A percentile compares a stretch with the other conserved stretches of the same genome.
Evolutionary conservation across 2,797 vertebrate species (phyloP).

Genomic region (Bucorvus abyssinicus): DNA sequence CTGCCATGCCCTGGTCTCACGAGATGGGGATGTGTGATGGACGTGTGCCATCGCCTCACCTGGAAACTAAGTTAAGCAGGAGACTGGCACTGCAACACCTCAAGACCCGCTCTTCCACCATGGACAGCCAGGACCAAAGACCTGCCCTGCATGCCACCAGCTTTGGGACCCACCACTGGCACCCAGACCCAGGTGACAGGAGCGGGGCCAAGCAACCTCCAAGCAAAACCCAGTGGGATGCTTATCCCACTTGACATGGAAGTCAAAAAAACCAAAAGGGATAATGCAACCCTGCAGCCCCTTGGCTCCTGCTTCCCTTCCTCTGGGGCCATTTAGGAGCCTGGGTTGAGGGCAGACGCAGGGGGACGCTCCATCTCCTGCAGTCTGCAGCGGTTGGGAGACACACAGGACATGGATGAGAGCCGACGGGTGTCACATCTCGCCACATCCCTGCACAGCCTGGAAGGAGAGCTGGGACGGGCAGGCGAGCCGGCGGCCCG

Average conservation of each 20-base stretch:
- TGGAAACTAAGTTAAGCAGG: background rate
- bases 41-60: background rate
- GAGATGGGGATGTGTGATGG: accelerated
- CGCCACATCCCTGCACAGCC: background rate
- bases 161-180: background rate
- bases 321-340: background rate
- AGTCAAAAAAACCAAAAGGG: background rate
- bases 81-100: background rate
- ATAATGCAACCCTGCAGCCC: background rate
- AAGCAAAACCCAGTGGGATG: background rate
- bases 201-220: background rate
- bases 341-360: accelerated
- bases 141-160: background rate
- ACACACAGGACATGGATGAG: background rate
- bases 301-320: background rate
- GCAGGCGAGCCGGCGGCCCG: accelerated
- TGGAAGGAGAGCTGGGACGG: background rate
- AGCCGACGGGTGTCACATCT: background rate
- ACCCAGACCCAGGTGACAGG: background rate
- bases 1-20: accelerated
- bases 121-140: background rate
- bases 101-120: background rate
- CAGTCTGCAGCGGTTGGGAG: background rate
- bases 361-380: background rate
- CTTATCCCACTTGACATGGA: background rate